phyloP scores from a whole-genome alignment of 1,140 invertebrate genomes.

The Macrostomum lignano region DNA sequence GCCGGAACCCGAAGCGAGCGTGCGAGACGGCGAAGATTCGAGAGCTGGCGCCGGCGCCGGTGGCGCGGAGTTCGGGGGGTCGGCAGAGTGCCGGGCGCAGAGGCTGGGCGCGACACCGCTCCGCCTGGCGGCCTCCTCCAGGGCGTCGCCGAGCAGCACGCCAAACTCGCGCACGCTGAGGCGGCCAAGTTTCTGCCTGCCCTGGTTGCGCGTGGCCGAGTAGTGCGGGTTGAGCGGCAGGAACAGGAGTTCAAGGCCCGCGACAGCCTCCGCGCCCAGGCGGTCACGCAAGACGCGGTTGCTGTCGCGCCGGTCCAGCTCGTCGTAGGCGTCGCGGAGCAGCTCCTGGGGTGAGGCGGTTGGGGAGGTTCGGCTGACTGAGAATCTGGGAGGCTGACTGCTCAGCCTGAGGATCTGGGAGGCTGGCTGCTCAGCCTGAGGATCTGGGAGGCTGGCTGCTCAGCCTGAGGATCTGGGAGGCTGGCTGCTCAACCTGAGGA shows the following conservation, averaged over 20 bases:
- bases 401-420: no score
- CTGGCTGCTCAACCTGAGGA: no score
- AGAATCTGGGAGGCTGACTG: no score
- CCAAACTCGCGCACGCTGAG: conserved; percentile 61
- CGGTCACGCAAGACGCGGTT: conserved; percentile 4
- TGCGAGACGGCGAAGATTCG: background rate
- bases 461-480: no score
- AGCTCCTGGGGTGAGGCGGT: conserved; percentile 37
- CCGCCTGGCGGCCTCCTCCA: conserved; percentile 53
- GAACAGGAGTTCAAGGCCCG: conserved; percentile 45
- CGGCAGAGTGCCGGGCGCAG: background rate
- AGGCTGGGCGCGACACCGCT: background rate
- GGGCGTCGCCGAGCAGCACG: conserved; percentile 55
- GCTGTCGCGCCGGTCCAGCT: conserved; percentile 57
- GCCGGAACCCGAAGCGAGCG: background rate
- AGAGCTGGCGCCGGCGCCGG: background rate
- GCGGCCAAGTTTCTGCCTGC: conserved; percentile 71
- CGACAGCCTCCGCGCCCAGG: background rate
- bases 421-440: no score
- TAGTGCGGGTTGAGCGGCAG: conserved; percentile 72
- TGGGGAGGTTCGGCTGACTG: no score
- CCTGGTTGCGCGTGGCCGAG: conserved; percentile 75
- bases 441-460: no score
- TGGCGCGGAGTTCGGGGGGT: background rate
- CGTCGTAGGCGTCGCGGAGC: conserved; percentile 83